phyloP scores from a whole-genome alignment of 2,797 vertebrate genomes.

The Margarornis squamiger region DNA sequence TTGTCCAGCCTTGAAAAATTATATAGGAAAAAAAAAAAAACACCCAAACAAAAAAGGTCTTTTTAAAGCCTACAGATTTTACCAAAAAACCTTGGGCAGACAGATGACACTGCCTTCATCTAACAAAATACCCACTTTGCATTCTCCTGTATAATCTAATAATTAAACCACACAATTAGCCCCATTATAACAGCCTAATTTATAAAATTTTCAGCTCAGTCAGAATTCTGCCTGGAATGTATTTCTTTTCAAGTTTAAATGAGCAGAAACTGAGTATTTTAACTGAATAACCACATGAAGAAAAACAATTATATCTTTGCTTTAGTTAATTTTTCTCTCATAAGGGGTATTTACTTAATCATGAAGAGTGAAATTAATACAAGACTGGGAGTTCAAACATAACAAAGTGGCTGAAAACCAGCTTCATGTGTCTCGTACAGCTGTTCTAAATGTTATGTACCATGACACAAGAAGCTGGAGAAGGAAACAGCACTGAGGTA shows the following conservation, averaged over 20 bases:
- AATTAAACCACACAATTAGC: constrained; percentile 52
- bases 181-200: constrained; percentile 8
- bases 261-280: constrained; percentile 52
- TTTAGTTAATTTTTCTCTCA: constrained; percentile 45
- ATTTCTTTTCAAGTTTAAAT: constrained; percentile 65
- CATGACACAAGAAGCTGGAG: accelerated
- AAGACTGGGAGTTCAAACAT: neutral
- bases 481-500: neutral
- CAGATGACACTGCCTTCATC: neutral
- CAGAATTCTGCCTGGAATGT: constrained; percentile 39
- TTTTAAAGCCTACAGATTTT: neutral
- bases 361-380: constrained; percentile 49
- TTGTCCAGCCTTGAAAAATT: neutral
- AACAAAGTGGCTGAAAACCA: neutral
- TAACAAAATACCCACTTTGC: constrained; percentile 23
- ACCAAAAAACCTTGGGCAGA: neutral
- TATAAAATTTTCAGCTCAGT: constrained; percentile 54
- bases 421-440: neutral
- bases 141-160: constrained; percentile 29
- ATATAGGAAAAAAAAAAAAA: neutral
- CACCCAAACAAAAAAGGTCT: neutral
- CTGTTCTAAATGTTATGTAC: neutral
- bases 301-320: constrained; percentile 54
- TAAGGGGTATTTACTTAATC: constrained; percentile 40
- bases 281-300: constrained; percentile 25